phyloP scores from a whole-genome alignment of 2,797 vertebrate species.

The Eidolon dupreanum region DNA sequence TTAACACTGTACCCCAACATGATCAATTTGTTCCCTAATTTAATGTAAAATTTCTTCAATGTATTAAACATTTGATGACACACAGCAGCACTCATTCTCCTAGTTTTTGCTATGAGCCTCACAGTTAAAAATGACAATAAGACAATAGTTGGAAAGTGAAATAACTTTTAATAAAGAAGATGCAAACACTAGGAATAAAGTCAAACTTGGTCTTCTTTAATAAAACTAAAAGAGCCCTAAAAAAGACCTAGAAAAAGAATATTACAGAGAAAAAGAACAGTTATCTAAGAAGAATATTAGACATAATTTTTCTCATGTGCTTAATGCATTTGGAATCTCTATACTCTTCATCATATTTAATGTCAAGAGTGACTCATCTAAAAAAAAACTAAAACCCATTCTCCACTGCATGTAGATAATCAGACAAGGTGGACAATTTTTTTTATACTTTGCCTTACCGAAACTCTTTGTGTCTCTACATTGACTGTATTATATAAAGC shows the following conservation, averaged over 20 bases:
- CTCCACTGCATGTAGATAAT: background rate
- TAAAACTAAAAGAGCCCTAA: background rate
- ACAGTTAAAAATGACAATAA: constrained; percentile 18
- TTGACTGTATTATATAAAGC: background rate
- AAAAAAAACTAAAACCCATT: background rate
- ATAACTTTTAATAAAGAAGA: background rate
- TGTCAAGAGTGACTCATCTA: background rate
- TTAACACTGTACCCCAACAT: background rate
- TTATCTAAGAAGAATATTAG: background rate
- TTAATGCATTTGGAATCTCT: background rate
- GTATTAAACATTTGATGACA: constrained; percentile 23
- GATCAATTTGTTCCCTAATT: constrained; percentile 34
- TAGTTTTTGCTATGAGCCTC: background rate
- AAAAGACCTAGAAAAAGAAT: background rate
- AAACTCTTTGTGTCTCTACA: background rate
- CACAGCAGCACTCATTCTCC: background rate
- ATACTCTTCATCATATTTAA: background rate
- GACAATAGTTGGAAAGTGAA: background rate
- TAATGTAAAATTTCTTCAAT: background rate
- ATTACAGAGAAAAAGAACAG: background rate
- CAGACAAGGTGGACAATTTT: background rate
- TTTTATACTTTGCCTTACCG: background rate
- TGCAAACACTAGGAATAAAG: background rate
- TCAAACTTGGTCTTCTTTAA: background rate
- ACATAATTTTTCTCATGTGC: background rate